Evolutionary conservation across 2,888 invertebrate genomes (phyloP), one percentile per base, ranked within the genome.

Genomic region (Nineta flava): DNA sequence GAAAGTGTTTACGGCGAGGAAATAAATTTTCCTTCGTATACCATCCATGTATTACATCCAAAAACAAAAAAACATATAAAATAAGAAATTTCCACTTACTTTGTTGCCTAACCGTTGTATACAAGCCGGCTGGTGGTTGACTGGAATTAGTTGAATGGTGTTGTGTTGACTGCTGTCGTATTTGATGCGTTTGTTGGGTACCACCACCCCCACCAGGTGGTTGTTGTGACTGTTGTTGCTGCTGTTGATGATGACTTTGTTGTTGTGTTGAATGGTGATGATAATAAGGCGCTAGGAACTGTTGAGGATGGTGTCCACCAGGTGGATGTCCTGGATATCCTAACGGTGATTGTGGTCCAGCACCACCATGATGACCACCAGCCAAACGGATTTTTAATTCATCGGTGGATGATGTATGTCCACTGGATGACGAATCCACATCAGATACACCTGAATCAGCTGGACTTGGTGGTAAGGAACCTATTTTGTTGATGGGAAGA

Each of bases 391-490:
- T 85, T 71, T 91, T 91, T 62, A 90, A 73, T 69, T 91, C 90
- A 67, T 92, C 87, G 53, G 78, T 82, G 17, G 77, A 79, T 50
- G 81, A 81, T 7, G 82, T 72, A 65, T 79, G 79, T 54, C 80
- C 86, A 55, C 68, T 70, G 54, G 44, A 44, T 55, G 92, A 92
- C 58, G 92, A 92, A 72, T 95, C 95, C 61, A 95, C 92, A 70
- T 95, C 95, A 52, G 92, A 93, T 48, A 95, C 94, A 54, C 95
- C 95, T 65, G 92, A 93, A 75, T 96, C 95, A 49, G 94, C 94
- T 55, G 95, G 95, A 67, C 93, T 94, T 49, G 95, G 94, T 55
- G 95, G 95, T 65, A 95, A 81, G 60, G 94, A 94, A 68, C 93
- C 94, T 87, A 7, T 26, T n/a, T 26, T 26, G 26, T 26, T 6